Percentiles rank a stretch among this genome's conserved stretches.
Evolutionary conservation across 92 coral and sea anemone species (phyloP).

Genomic region (Heteractis magnifica): DNA sequence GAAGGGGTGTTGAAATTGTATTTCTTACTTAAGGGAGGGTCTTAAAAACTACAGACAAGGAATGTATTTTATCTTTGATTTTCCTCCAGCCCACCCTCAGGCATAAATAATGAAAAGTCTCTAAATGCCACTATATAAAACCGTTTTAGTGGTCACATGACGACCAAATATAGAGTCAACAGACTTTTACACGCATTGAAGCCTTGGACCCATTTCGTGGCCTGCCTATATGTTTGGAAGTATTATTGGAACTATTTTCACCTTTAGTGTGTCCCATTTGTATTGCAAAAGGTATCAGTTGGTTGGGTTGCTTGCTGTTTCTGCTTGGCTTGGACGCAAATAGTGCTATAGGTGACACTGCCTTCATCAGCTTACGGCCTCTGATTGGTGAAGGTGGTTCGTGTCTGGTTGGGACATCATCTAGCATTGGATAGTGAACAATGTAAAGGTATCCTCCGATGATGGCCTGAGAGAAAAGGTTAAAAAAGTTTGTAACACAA

Average conservation of each 20-base stretch:
- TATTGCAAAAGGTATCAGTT: conserved; percentile 75
- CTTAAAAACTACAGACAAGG: too few species aligned
- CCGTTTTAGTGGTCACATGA: too few species aligned
- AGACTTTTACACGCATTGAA: too few species aligned
- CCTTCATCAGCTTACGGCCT: conserved; percentile 46
- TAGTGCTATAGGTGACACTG: conserved; percentile 70
- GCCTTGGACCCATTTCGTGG: too few species aligned
- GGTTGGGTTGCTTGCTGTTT: conserved; percentile 38
- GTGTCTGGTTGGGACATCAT: conserved; percentile 39
- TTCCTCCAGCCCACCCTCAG: too few species aligned
- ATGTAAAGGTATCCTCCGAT: conserved; percentile 54
- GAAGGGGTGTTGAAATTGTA: too few species aligned
- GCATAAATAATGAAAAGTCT: too few species aligned
- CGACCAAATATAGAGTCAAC: too few species aligned
- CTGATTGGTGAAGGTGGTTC: conserved; percentile 18
- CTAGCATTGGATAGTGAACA: conserved; percentile 63
- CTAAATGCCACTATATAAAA: too few species aligned
- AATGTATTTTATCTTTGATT: too few species aligned
- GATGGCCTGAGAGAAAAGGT: conserved; percentile 53
- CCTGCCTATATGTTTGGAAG: not conserved
- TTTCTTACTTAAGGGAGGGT: too few species aligned
- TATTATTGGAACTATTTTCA: not conserved
- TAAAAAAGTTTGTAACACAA: not conserved
- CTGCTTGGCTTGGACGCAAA: conserved; percentile 76
- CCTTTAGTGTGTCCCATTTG: conserved; percentile 79